Percentiles rank a stretch among this genome's conserved stretches.
Conservation (phyloP, 2,888 invertebrate genomes). For the Prosapia bicincta region DNA sequence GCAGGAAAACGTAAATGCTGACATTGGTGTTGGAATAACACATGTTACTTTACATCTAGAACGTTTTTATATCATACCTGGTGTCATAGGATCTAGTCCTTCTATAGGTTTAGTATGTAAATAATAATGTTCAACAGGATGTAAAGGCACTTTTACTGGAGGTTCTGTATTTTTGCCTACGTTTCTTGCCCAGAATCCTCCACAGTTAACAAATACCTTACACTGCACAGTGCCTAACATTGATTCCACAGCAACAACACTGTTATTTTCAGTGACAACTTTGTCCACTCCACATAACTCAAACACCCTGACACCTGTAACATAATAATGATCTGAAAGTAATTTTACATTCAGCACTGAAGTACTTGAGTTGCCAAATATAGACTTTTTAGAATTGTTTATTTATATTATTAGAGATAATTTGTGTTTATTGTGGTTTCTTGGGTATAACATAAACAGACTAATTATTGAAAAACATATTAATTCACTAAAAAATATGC, state of each 20-base stretch:
- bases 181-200: conserved; percentile 92
- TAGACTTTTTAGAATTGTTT: no score
- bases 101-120: conserved; percentile 80
- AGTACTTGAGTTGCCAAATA: no score
- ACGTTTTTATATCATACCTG: conserved; percentile 62
- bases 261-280: conserved; percentile 61
- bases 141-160: conserved; percentile 77
- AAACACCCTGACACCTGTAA: conserved; percentile 68
- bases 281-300: conserved; percentile 74
- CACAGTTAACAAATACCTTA: conserved; percentile 91
- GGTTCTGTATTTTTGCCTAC: conserved; percentile 84
- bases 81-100: conserved; percentile 73
- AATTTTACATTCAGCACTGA: no score
- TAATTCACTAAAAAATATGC: no score
- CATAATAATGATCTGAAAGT: no score
- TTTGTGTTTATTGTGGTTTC: no score
- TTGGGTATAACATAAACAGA: no score
- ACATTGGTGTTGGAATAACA: no score
- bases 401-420: no score
- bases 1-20: no score
- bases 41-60: no score
- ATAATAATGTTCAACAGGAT: conserved; percentile 93
- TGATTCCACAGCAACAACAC: conserved; percentile 73
- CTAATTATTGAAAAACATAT: no score
- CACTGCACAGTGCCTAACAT: conserved; percentile 73